Conservation (phyloP, 2,888 invertebrate species). For the Campoplex nolae region DNA sequence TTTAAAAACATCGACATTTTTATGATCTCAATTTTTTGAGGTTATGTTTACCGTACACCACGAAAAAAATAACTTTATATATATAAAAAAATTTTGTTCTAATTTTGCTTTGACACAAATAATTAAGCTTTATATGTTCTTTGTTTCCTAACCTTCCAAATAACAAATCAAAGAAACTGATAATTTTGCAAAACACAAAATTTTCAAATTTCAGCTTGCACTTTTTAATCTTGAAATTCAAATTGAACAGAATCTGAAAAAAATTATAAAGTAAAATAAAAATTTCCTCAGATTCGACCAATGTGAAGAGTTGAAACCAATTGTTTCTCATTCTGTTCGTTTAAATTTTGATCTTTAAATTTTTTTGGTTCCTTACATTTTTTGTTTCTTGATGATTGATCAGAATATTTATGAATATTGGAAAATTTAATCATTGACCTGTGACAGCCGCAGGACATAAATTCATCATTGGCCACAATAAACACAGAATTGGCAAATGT, state of each 20-base stretch:
- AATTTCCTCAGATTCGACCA: too few relatives aligned
- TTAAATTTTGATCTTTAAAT: not conserved
- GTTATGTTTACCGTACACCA: not conserved
- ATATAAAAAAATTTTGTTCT: not conserved
- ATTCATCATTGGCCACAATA: constrained; percentile 74
- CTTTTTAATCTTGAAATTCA: too few relatives aligned
- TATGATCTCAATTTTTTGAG: not conserved
- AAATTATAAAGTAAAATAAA: too few relatives aligned
- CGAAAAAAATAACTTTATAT: not conserved
- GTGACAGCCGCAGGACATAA: constrained; percentile 65
- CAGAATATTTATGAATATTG: not conserved
- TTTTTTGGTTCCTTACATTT: not conserved
- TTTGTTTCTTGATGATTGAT: not conserved
- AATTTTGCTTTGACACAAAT: not conserved
- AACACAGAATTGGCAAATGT: constrained; percentile 85
- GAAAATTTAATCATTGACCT: not conserved
- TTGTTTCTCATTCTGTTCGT: not conserved
- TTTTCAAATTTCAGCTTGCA: too few relatives aligned
- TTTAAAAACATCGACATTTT: not conserved
- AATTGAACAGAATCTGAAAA: too few relatives aligned
- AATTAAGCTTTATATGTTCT: not conserved
- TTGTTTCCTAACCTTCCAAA: not conserved
- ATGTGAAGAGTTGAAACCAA: too few relatives aligned
- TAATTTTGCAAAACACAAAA: too few relatives aligned
- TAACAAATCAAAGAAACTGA: too few relatives aligned